phyloP scores from a whole-genome alignment of 2,888 invertebrate species.

The Apantesis nais region DNA sequence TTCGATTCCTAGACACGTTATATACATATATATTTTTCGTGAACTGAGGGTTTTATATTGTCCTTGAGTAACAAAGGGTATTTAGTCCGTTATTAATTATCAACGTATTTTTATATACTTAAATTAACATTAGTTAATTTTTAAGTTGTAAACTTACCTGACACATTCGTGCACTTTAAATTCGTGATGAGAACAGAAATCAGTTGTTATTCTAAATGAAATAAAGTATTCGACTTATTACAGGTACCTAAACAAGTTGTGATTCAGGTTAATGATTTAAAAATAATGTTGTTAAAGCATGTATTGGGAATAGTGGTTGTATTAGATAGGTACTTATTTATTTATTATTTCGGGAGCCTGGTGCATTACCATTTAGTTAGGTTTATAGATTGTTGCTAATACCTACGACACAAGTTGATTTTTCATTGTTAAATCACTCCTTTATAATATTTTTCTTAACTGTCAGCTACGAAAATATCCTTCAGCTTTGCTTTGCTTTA shows the following conservation, averaged over 20 bases:
- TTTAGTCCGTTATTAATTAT: neutral
- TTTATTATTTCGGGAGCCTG: slow-evolving; percentile 15
- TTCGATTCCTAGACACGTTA: neutral
- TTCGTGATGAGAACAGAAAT: neutral
- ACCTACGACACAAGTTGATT: neutral
- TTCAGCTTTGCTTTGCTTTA: no score
- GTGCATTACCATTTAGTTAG: slow-evolving; percentile 28
- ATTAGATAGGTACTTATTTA: slow-evolving; percentile 2
- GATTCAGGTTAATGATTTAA: neutral
- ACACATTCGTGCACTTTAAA: neutral
- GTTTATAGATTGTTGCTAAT: slow-evolving; percentile 3
- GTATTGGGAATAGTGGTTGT: slow-evolving; percentile 14
- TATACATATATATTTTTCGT: neutral
- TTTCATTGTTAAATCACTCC: neutral
- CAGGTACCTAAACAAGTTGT: neutral
- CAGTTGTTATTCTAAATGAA: neutral
- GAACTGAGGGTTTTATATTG: neutral
- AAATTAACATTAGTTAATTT: neutral
- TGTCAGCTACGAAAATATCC: neutral
- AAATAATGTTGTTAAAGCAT: slow-evolving; percentile 2
- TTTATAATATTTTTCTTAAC: neutral
- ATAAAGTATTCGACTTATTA: neutral
- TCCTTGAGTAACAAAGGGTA: neutral
- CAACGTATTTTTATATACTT: neutral
- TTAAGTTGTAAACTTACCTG: neutral